Percentiles rank a stretch among this genome's conserved stretches.
These are phyloP conservation scores for Platichthys flesus DNA, from an alignment of 2,113 vertebrate genomes.

Conservation along the genomic window DNA sequence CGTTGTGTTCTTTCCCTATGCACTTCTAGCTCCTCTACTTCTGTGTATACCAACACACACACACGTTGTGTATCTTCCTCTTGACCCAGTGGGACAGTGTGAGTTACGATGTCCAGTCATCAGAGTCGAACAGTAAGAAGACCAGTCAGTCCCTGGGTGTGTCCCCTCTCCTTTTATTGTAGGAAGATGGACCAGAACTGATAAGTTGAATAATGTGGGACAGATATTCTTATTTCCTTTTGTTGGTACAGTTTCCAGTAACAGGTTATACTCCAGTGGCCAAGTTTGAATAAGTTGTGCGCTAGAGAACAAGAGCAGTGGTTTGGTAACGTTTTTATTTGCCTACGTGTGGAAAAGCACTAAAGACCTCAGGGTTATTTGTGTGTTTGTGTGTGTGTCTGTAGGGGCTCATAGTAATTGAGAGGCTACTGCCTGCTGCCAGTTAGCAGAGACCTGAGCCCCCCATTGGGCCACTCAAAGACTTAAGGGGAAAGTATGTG, in stretches of 20 bases:
- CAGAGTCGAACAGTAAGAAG: slow-evolving; percentile 14
- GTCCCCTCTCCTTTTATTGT: too few relatives aligned
- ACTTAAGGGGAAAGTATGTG: slow-evolving; percentile 26
- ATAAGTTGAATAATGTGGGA: too few relatives aligned
- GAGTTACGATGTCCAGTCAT: background rate
- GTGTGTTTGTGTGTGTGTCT: background rate
- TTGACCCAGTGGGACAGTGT: background rate
- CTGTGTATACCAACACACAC: too few relatives aligned
- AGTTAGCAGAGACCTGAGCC: slow-evolving; percentile 52
- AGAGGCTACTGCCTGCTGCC: slow-evolving; percentile 52
- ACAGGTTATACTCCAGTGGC: too few relatives aligned
- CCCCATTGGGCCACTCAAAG: slow-evolving; percentile 56
- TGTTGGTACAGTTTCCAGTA: too few relatives aligned
- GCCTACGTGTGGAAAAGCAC: background rate
- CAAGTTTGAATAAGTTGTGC: too few relatives aligned
- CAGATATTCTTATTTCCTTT: too few relatives aligned
- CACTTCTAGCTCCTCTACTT: too few relatives aligned
- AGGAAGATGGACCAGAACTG: too few relatives aligned
- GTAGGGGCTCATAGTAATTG: slow-evolving; percentile 33
- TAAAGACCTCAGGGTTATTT: slow-evolving; percentile 2
- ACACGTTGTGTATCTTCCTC: too few relatives aligned
- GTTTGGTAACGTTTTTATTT: background rate
- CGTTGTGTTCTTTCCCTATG: too few relatives aligned
- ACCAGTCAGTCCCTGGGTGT: background rate
- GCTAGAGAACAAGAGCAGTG: background rate